A percentile compares a stretch with the other conserved stretches of the same genome.
These are phyloP conservation scores for Psephotus haematonotus DNA, from an alignment of 2,113 vertebrate genomes.

Conservation along the genomic window DNA sequence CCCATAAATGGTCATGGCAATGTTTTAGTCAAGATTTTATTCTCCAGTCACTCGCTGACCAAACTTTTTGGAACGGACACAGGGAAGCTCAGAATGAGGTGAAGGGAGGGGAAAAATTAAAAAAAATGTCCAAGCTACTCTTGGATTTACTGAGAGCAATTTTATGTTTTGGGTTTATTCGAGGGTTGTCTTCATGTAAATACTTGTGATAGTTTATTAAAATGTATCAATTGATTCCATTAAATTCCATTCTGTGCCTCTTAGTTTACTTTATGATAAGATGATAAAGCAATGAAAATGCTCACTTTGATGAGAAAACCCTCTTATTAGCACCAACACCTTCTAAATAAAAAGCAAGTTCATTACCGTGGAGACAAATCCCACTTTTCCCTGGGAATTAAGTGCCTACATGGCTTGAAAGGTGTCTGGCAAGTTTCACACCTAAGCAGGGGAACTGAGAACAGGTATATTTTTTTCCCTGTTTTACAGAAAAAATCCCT, in stretches of 20 bases:
- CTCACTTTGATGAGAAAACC: neutral
- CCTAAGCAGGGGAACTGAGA: neutral
- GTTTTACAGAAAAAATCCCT: neutral
- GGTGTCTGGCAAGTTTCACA: slow-evolving; percentile 9
- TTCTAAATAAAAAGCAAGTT: neutral
- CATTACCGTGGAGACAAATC: neutral
- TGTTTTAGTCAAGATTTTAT: neutral
- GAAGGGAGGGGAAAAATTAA: neutral
- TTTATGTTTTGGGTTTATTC: neutral
- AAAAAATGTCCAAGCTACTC: neutral
- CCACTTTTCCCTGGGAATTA: neutral
- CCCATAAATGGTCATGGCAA: neutral
- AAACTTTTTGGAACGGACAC: neutral
- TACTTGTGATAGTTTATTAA: neutral
- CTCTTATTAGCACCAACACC: neutral
- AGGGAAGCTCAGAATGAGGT: neutral
- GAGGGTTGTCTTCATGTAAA: neutral
- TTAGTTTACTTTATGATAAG: neutral
- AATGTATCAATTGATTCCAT: neutral
- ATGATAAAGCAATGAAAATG: neutral
- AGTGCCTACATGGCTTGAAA: neutral
- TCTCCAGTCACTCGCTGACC: neutral
- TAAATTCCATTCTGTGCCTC: neutral
- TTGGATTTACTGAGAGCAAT: neutral
- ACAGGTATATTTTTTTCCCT: neutral